These are phyloP conservation scores for Xenopus borealis DNA, from an alignment of 2,113 vertebrate species.

Conservation along the genomic window DNA sequence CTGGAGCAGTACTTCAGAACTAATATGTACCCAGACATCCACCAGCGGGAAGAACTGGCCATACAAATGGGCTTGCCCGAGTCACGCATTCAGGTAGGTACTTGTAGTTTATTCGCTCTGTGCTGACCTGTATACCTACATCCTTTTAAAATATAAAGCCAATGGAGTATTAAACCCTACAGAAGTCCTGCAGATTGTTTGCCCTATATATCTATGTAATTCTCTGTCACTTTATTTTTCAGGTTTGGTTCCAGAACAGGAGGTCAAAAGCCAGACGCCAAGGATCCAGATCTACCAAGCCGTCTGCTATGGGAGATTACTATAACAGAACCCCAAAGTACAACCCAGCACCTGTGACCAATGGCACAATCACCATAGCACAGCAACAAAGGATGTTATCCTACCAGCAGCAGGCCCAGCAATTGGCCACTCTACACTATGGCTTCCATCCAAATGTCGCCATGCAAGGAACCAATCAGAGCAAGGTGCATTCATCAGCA, in stretches of 20 bases:
- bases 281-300: constrained; percentile 50
- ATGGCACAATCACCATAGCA: neutral
- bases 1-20: constrained; percentile 82
- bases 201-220: neutral
- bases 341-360: neutral
- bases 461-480: neutral
- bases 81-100: constrained; percentile 82
- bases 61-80: constrained; percentile 79
- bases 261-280: constrained; percentile 83
- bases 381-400: neutral
- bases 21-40: constrained; percentile 86
- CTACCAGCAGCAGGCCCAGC: neutral
- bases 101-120: too few species aligned
- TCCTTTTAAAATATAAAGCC: too few species aligned
- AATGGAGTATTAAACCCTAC: too few species aligned
- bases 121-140: too few species aligned
- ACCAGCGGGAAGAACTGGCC: constrained; percentile 81
- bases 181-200: neutral
- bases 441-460: neutral
- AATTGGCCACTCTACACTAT: neutral
- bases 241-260: constrained; percentile 93
- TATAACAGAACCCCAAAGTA: neutral
- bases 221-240: neutral
- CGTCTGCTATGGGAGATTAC: neutral
- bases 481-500: too few species aligned